phyloP scores from a whole-genome alignment of 2,113 vertebrate species.

The Trachemys scripta region DNA sequence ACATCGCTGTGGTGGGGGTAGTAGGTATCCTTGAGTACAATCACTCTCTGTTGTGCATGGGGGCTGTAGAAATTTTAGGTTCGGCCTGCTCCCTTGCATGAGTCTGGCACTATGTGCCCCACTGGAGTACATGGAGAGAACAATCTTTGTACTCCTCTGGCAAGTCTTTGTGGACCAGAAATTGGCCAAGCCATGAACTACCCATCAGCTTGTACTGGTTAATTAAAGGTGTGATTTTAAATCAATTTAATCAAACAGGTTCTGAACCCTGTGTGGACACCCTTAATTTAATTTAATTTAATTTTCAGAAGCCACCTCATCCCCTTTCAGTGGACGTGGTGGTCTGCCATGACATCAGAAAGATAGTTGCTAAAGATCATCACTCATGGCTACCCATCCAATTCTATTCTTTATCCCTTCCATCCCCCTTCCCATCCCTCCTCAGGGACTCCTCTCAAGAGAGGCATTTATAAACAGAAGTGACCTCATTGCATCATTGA shows the following conservation, averaged over 20 bases:
- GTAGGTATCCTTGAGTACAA: slow-evolving; percentile 34
- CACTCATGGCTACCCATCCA: background rate
- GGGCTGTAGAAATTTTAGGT: slow-evolving; percentile 31
- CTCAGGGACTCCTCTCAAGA: background rate
- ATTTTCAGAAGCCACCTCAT: background rate
- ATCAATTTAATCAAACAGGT: slow-evolving; percentile 14
- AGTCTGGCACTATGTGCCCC: background rate
- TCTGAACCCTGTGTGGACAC: slow-evolving; percentile 40
- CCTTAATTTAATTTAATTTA: slow-evolving; percentile 16
- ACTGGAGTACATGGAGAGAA: background rate
- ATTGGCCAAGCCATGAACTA: background rate
- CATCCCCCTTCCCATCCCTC: background rate
- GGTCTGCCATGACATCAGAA: background rate
- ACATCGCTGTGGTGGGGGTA: slow-evolving; percentile 24
- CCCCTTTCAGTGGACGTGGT: background rate
- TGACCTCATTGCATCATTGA: background rate
- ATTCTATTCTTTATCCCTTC: background rate
- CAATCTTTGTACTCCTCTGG: slow-evolving; percentile 2
- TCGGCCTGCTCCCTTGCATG: background rate
- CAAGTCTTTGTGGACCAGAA: slow-evolving; percentile 30
- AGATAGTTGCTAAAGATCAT: background rate
- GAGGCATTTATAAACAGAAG: background rate
- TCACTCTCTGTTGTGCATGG: background rate
- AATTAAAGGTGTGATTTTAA: slow-evolving; percentile 38
- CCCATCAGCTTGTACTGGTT: slow-evolving; percentile 7